A percentile compares a stretch with the other conserved stretches of the same genome.
Conservation (phyloP, 2,888 invertebrate genomes). For the Hypomecis punctinalis region DNA sequence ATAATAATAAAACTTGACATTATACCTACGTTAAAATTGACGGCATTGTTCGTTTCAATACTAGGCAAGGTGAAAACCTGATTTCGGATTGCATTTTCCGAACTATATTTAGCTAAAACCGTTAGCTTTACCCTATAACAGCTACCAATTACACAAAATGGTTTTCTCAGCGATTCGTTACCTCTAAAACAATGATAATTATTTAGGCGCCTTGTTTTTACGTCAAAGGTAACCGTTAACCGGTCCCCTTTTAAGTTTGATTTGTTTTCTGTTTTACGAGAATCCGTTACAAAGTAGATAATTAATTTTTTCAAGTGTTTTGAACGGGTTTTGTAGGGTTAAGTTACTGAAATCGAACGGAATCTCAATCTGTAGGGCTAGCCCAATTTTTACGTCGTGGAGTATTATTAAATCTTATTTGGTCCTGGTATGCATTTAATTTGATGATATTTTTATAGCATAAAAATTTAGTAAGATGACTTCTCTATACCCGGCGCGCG, state of each 20-base stretch:
- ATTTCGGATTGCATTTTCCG: no score
- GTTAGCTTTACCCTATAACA: constrained; percentile 1
- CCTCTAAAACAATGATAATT: constrained; percentile 7
- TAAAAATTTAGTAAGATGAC: no score
- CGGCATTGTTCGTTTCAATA: no score
- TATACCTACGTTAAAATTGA: no score
- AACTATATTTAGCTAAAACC: neutral
- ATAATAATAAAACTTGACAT: no score
- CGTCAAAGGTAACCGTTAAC: constrained; percentile 1
- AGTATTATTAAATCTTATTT: no score
- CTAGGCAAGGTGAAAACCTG: no score
- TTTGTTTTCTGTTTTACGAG: constrained; percentile 2
- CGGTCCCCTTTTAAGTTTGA: constrained; percentile 5
- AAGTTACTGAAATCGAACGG: neutral
- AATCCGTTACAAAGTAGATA: constrained; percentile 11
- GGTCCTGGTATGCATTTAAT: no score
- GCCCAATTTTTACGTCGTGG: no score
- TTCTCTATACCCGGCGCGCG: no score
- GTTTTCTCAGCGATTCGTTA: constrained; percentile 7
- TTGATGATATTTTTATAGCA: no score
- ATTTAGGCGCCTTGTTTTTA: constrained; percentile 13
- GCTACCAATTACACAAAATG: constrained; percentile 11
- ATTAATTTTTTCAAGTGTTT: neutral
- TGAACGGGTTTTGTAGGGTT: neutral
- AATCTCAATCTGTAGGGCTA: neutral